Evolutionary conservation across 2,113 vertebrate genomes (phyloP).

Genomic region (Recurvirostra avosetta): DNA sequence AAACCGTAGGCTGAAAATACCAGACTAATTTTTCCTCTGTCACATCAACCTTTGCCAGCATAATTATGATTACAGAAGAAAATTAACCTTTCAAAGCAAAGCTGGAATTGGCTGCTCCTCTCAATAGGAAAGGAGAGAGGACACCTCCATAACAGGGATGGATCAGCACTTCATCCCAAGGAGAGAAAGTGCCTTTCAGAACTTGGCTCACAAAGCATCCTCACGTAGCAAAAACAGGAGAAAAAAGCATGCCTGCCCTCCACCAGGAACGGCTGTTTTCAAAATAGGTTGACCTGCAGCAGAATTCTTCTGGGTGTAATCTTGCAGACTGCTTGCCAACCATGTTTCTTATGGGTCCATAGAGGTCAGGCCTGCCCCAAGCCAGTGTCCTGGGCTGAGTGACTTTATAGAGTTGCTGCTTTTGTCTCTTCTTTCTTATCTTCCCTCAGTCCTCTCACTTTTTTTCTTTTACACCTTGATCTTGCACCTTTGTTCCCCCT

Average conservation of each 20-base stretch:
- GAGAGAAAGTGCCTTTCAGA: not conserved
- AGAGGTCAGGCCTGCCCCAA: not conserved
- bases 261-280: not conserved
- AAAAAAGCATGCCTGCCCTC: not conserved
- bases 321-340: not conserved
- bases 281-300: not conserved
- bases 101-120: not conserved
- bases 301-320: not conserved
- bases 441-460: not conserved
- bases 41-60: constrained; percentile 53
- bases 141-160: not conserved
- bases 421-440: not conserved
- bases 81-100: constrained; percentile 57
- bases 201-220: not conserved
- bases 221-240: not conserved
- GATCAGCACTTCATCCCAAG: not conserved
- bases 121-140: not conserved
- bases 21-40: constrained; percentile 62
- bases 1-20: constrained; percentile 55
- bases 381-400: not conserved
- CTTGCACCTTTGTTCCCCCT: not conserved
- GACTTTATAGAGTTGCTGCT: not conserved
- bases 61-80: constrained; percentile 62
- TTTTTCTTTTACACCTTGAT: not conserved
- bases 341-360: not conserved